Conservation (phyloP, 2,888 invertebrate species). For the Laspeyria flexula region DNA sequence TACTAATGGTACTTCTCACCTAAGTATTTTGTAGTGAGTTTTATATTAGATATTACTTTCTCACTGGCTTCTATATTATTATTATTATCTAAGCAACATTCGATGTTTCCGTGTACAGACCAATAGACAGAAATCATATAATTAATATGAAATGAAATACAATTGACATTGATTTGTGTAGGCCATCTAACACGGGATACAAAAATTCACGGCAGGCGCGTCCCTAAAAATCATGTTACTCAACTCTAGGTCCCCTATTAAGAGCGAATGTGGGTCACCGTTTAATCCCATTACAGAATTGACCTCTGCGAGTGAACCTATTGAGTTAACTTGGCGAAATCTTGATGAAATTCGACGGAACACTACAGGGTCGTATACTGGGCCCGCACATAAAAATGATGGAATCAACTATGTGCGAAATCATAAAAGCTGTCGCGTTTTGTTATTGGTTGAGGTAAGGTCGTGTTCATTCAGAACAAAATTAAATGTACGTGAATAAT, state of each 20-base stretch:
- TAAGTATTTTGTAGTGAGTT: background rate
- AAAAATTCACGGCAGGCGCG: slow-evolving; percentile 20
- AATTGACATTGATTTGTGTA: background rate
- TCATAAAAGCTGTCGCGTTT: slow-evolving; percentile 18
- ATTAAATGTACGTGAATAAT: slow-evolving; percentile 1
- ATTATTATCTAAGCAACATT: too few species aligned
- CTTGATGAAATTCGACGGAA: slow-evolving; percentile 44
- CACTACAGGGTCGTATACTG: slow-evolving; percentile 11
- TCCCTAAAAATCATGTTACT: slow-evolving; percentile 37
- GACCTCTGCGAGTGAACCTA: slow-evolving; percentile 47
- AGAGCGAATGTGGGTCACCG: slow-evolving; percentile 57
- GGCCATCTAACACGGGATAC: background rate
- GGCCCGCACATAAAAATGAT: slow-evolving; percentile 30
- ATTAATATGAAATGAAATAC: too few species aligned
- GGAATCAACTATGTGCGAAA: slow-evolving; percentile 23
- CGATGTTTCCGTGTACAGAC: too few species aligned
- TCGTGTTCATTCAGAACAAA: background rate
- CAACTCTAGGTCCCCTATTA: slow-evolving; percentile 45
- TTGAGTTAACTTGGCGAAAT: slow-evolving; percentile 47
- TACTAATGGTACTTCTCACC: background rate
- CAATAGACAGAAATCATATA: too few species aligned
- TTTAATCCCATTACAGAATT: slow-evolving; percentile 60
- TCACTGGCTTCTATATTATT: too few species aligned
- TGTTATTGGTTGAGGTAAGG: slow-evolving; percentile 9
- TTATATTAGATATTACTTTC: too few species aligned